Conservation (phyloP, 2,113 vertebrate species). For the Ptilonorhynchus violaceus region DNA sequence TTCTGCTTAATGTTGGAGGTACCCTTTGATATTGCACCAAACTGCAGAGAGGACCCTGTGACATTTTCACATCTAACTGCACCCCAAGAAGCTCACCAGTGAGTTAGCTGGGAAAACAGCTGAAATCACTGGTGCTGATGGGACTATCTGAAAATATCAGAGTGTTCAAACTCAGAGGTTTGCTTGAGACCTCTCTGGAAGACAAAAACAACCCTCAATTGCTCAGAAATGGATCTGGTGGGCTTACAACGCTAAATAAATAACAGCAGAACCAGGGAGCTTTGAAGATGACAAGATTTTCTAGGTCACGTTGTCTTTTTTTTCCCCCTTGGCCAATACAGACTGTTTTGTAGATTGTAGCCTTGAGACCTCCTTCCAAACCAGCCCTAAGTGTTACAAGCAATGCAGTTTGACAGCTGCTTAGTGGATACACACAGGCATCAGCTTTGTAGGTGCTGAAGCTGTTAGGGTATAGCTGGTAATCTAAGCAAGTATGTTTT, state of each 20-base stretch:
- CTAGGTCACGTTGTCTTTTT: neutral
- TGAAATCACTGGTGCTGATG: conserved; percentile 5
- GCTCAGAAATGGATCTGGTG: conserved; percentile 34
- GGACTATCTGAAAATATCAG: neutral
- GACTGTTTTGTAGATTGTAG: conserved; percentile 20
- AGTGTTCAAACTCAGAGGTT: neutral
- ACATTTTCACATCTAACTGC: neutral
- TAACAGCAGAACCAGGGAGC: neutral
- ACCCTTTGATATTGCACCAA: neutral
- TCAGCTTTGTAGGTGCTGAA: conserved; percentile 33
- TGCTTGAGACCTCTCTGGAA: conserved; percentile 4
- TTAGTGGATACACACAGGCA: neutral
- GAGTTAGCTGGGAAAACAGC: neutral
- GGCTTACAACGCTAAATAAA: conserved; percentile 24
- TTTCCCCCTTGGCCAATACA: conserved; percentile 15
- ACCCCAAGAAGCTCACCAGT: neutral
- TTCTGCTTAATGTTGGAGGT: neutral
- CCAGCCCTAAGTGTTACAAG: conserved; percentile 18
- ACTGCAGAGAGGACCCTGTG: neutral
- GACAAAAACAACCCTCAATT: neutral
- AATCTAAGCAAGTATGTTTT: neutral
- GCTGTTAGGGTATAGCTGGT: neutral
- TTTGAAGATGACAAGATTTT: conserved; percentile 40
- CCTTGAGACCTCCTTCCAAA: conserved; percentile 28
- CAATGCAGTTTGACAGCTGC: conserved; percentile 23